Evolutionary conservation across 2,113 vertebrate species (phyloP).

Genomic region (Odocoileus hemionus): DNA sequence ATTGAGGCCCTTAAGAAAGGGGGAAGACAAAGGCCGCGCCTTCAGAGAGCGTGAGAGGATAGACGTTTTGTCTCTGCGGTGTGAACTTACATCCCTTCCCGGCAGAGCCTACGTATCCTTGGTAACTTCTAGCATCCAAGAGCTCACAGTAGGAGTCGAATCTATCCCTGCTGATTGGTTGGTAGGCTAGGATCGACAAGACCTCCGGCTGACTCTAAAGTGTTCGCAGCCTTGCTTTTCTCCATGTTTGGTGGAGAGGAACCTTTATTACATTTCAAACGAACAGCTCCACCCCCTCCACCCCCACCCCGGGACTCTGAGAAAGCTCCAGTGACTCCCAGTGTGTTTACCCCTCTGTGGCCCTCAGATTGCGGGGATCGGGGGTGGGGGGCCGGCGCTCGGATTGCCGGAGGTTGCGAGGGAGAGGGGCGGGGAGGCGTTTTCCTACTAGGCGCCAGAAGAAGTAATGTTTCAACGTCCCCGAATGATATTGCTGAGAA

Average conservation of each 20-base stretch:
- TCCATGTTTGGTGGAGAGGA: not conserved
- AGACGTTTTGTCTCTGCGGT: not conserved
- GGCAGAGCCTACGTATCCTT: not conserved
- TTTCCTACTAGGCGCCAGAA: not conserved
- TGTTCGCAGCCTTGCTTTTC: not conserved
- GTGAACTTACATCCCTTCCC: conserved; percentile 28
- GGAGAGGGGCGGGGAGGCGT: not conserved
- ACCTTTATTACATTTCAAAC: conserved; percentile 27
- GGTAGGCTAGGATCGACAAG: not conserved
- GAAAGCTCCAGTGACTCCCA: not conserved
- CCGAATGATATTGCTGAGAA: not conserved
- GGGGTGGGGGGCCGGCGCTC: not conserved
- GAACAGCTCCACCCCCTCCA: not conserved
- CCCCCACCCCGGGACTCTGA: not conserved
- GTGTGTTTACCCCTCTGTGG: not conserved
- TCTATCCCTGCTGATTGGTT: not conserved
- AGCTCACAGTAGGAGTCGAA: not conserved
- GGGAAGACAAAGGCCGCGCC: not conserved
- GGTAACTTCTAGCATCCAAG: not conserved
- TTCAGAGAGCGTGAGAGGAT: conserved; percentile 12
- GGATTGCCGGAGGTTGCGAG: not conserved
- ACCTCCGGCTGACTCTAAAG: not conserved
- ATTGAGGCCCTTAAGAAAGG: not conserved
- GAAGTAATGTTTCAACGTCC: not conserved
- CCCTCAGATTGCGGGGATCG: not conserved